Evolutionary conservation across 2,113 vertebrate species (phyloP), one percentile per base, ranked within the genome.

Genomic region (Epinephelus moara): DNA sequence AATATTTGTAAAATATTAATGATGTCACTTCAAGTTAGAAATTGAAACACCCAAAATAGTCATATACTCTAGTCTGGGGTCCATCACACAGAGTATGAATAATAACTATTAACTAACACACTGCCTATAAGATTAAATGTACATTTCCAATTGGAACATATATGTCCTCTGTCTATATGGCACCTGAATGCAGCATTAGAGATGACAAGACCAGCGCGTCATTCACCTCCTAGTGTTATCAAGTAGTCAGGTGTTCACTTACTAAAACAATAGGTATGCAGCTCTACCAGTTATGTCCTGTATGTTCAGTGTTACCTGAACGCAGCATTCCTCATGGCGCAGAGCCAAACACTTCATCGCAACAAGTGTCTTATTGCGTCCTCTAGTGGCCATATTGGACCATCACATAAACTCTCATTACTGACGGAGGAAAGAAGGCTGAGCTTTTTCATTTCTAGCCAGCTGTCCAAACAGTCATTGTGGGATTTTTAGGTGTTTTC

Each of bases 221-320:
- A 50, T 59, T 47, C 23, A 59, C 17, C n/a, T 71, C 13, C 45
- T 3, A 3, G 33, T 42, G 33, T 7, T 33, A 6, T 64, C 8
- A 19, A 68, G 23, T 11, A 12, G 18, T 17, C 37, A 56, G 17
- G 10, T 30, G 21, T 18, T 40, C 37, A 2, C 25, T 21, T n/a
- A 30, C 11, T n/a, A 30, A 45, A 25, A 56, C 5, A 47, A 74
- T 3, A 49, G 6, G 40, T 30, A 60, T 62, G 45, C 47, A 25
- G 37, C 19, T 47, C 11, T 59, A 59, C 55, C 4, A 42, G 49
- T 64, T 64, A n/a, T 1, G 0, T 19, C 0, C 37, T 17, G 40
- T 60, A 3, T 67, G 17, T 30, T n/a, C 12, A 12, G 8, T 60
- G 56, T 25, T 42, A 27, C 75, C 2, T 85, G 78, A 68, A 82